Base-by-base conservation (phyloP, 2,113 vertebrate genomes). In the Otocyon megalotis region DNA sequence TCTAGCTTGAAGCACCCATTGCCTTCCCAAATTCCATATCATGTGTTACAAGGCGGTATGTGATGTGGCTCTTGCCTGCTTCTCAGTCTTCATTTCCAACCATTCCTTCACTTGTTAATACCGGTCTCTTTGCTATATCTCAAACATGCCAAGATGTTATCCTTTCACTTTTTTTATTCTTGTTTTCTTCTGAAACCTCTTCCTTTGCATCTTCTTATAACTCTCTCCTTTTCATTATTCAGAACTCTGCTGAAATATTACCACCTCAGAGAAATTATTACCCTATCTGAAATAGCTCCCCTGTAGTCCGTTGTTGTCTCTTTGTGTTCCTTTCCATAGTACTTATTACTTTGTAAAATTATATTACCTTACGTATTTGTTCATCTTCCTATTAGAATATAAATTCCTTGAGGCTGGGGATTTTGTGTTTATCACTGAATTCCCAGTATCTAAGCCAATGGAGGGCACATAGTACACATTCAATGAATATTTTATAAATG, bases 111-210 rank as follows among this genome's bases (percentile, higher is more conserved):
- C 16, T 90, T 93, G 60, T 28, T 90, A 48, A 69, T 67, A 48
- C 28, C 60, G 72, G 60, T 76, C 67, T 63, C 91, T 90, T 69
- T 90, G 43, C 43, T 93, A 0, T 92, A 90, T 95, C 43, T 90
- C 65, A 76, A 43, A 90, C 20, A 48, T 63, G 69, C 53, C 69
- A 65, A 62, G 28, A n/a, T 77, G 17, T 77, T 92, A 86, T 28
- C 35, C 69, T 92, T 50, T 89, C 65, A 35, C 14, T 80, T 96
- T 96, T 83, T 93, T 94, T 72, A 62, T 15, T 28, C 20, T 88
- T 90, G 22, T 35, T 82, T 67, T 32, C 50, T 95, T 71, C 54
- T 53, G 30, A 87, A 89, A 82, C 15, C 50, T 26, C 60, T 86
- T n/a, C 37, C 53, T 95, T 79, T 14, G 37, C 15, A 74, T 85